These are phyloP conservation scores for Xiphydria camelus DNA, from an alignment of 2,888 invertebrate species.

Conservation along the genomic window DNA sequence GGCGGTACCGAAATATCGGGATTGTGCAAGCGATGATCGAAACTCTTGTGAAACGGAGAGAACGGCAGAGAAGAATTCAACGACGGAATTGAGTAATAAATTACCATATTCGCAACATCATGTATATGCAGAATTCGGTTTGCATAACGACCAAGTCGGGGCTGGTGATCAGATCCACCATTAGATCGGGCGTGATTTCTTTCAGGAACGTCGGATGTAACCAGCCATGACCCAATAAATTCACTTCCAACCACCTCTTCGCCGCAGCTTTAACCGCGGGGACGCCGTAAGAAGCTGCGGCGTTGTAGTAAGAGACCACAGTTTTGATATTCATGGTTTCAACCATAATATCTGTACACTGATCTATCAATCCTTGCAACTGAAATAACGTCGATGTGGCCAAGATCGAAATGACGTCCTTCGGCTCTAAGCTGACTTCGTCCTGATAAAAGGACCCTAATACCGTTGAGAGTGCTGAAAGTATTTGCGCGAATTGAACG, in stretches of 20 bases:
- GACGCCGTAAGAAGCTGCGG: conserved; percentile 71
- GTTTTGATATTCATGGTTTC: conserved; percentile 75
- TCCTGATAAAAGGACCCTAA: conserved; percentile 78
- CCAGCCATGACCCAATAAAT: conserved; percentile 66
- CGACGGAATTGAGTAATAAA: no score
- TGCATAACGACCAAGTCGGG: conserved; percentile 74
- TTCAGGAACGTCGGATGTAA: conserved; percentile 63
- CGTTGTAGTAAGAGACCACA: conserved; percentile 70
- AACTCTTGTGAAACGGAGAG: not conserved
- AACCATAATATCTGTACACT: conserved; percentile 74
- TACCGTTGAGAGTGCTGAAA: conserved; percentile 69
- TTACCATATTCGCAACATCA: conserved; percentile 70
- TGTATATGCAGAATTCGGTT: conserved; percentile 77
- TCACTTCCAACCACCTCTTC: conserved; percentile 71
- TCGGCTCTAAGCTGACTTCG: conserved; percentile 71
- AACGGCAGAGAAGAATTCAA: not conserved
- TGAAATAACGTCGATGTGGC: conserved; percentile 77
- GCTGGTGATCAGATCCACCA: conserved; percentile 67
- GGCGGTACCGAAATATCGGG: no score
- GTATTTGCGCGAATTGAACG: conserved; percentile 23
- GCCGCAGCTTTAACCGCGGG: conserved; percentile 66
- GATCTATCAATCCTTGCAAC: conserved; percentile 72
- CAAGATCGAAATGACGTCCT: conserved; percentile 68
- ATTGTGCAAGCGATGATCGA: no score
- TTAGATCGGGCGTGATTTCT: conserved; percentile 68